Percentiles rank a stretch among this genome's conserved stretches.
These are phyloP conservation scores for Actinostola sp. DNA, from an alignment of 92 coral and sea anemone genomes.

Conservation along the genomic window DNA sequence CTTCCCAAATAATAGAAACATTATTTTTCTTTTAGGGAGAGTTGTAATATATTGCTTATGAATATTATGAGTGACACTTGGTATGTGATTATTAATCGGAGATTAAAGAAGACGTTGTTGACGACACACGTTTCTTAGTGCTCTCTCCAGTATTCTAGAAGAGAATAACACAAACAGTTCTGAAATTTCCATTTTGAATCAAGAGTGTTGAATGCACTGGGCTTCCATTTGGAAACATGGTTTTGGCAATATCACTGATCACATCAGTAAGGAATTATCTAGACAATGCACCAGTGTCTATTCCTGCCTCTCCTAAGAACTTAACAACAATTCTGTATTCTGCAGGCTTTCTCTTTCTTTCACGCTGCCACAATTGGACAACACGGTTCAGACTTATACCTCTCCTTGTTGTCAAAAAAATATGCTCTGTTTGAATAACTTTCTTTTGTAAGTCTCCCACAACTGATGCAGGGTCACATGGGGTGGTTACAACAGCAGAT, in stretches of 20 bases:
- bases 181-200: slow-evolving; percentile 17
- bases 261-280: slow-evolving; percentile 26
- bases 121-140: too few relatives aligned
- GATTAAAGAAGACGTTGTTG: too few relatives aligned
- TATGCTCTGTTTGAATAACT: slow-evolving; percentile 9
- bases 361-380: slow-evolving; percentile 36
- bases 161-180: too few relatives aligned
- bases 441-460: slow-evolving; percentile 7
- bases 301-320: slow-evolving; percentile 30
- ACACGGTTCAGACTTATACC: slow-evolving; percentile 7
- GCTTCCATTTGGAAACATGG: slow-evolving; percentile 45
- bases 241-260: slow-evolving; percentile 15
- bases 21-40: too few relatives aligned
- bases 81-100: too few relatives aligned
- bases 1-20: too few relatives aligned
- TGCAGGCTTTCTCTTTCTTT: slow-evolving; percentile 3
- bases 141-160: too few relatives aligned
- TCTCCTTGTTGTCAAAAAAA: slow-evolving; percentile 27
- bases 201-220: slow-evolving; percentile 39
- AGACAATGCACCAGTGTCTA: slow-evolving; percentile 22
- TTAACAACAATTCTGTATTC: background rate
- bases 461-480: slow-evolving; percentile 10
- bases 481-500: background rate
- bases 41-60: too few relatives aligned
- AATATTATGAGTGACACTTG: too few relatives aligned